phyloP scores from a whole-genome alignment of 64 coral and sea anemone genomes.

The Montipora efflorescens region DNA sequence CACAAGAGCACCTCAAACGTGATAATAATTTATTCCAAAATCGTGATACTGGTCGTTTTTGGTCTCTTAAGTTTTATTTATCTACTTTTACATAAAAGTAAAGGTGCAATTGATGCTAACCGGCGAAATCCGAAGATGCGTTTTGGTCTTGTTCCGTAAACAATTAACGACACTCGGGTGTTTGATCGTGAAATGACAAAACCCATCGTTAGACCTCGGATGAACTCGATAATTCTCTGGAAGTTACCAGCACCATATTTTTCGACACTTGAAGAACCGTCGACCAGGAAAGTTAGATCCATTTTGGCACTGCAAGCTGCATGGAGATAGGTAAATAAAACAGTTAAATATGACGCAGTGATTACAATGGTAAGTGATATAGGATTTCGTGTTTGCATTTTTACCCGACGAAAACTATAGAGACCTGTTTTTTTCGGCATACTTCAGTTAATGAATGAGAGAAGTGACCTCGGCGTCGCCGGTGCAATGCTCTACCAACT shows the following conservation, averaged over 20 bases:
- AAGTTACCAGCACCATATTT: slow-evolving; percentile 77
- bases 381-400: too few species aligned
- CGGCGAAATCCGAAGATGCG: slow-evolving; percentile 62
- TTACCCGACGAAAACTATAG: too few species aligned
- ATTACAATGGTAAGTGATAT: too few species aligned
- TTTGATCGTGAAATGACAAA: slow-evolving; percentile 68
- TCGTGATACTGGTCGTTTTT: neutral
- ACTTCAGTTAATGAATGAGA: too few species aligned
- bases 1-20: too few species aligned
- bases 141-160: slow-evolving; percentile 64
- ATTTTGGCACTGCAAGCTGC: slow-evolving; percentile 76
- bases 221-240: slow-evolving; percentile 70
- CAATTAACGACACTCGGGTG: slow-evolving; percentile 65
- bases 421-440: too few species aligned
- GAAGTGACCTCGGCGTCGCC: too few species aligned
- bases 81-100: neutral
- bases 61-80: neutral
- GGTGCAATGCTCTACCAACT: too few species aligned
- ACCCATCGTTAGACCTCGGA: slow-evolving; percentile 70
- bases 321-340: neutral
- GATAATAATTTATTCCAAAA: neutral
- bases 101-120: neutral
- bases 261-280: slow-evolving; percentile 85
- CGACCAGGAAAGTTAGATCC: slow-evolving; percentile 80
- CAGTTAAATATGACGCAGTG: too few species aligned